A percentile compares a stretch with the other conserved stretches of the same genome.
Evolutionary conservation across 2,797 vertebrate genomes (phyloP).

Genomic region (Alectoris magna): DNA sequence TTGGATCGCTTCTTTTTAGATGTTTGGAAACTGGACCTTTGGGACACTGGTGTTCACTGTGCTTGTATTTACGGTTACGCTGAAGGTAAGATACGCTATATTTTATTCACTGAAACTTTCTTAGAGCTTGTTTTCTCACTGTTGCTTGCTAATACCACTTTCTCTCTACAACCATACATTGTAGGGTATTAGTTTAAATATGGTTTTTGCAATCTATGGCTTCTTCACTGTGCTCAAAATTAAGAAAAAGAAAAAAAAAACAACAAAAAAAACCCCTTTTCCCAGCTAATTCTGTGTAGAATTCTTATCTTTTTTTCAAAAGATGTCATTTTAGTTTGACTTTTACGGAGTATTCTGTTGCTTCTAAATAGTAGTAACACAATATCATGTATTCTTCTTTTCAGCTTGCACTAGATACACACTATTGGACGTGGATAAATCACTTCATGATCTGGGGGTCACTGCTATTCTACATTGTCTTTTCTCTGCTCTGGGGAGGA

Average conservation of each 20-base stretch:
- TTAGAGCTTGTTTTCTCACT: neutral
- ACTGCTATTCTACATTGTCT: constrained; percentile 92
- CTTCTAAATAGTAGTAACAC: neutral
- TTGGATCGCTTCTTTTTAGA: constrained; percentile 77
- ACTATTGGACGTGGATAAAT: constrained; percentile 99
- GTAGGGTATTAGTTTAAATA: neutral
- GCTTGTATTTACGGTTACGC: constrained; percentile 94
- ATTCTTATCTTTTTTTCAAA: neutral
- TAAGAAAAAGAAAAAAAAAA: neutral
- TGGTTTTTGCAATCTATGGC: neutral
- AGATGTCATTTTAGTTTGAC: neutral
- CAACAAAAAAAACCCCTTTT: neutral
- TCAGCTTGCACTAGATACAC: constrained; percentile 94
- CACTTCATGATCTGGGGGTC: constrained; percentile 99
- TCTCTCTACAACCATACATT: neutral
- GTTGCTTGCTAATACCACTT: neutral
- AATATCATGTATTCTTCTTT: neutral
- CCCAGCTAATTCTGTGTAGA: neutral
- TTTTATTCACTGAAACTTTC: neutral
- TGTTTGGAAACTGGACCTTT: constrained; percentile 99
- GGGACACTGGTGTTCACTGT: constrained; percentile 96
- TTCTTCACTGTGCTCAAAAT: neutral
- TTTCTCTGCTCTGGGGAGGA: constrained; percentile 97
- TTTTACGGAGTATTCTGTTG: neutral
- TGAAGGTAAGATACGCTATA: constrained; percentile 86